These are phyloP conservation scores for Peucedramus taeniatus DNA, from an alignment of 2,113 vertebrate species.

Conservation along the genomic window DNA sequence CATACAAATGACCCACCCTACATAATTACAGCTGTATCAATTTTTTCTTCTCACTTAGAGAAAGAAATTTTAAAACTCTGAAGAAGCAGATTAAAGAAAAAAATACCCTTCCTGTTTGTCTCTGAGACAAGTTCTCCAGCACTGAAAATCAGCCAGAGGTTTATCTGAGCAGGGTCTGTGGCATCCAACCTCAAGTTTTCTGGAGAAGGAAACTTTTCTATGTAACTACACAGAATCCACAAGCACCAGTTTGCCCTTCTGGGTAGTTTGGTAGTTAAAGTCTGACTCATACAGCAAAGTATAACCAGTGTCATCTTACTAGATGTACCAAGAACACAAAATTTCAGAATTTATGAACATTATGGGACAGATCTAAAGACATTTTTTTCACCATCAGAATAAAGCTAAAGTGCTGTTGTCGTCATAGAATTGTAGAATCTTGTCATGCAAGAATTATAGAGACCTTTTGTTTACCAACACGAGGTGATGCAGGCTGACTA, in stretches of 20 bases:
- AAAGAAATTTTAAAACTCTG: not conserved
- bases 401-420: not conserved
- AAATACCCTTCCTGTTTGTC: not conserved
- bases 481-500: not conserved
- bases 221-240: not conserved
- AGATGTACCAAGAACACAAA: not conserved
- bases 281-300: not conserved
- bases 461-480: not conserved
- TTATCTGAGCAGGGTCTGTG: not conserved
- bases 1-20: not conserved
- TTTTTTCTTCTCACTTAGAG: not conserved
- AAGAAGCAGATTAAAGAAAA: not conserved
- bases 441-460: not conserved
- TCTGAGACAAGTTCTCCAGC: not conserved
- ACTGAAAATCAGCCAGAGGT: not conserved
- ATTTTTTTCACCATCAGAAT: not conserved
- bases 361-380: not conserved
- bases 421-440: not conserved
- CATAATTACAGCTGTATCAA: not conserved
- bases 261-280: not conserved
- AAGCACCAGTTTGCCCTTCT: not conserved
- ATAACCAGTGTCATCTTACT: not conserved
- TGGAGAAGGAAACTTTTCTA: not conserved
- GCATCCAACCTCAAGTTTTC: not conserved
- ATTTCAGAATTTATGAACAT: not conserved